A percentile compares a stretch with the other conserved stretches of the same genome.
These are phyloP conservation scores for Mayetiola destructor DNA, from an alignment of 2,888 invertebrate genomes.

Conservation along the genomic window DNA sequence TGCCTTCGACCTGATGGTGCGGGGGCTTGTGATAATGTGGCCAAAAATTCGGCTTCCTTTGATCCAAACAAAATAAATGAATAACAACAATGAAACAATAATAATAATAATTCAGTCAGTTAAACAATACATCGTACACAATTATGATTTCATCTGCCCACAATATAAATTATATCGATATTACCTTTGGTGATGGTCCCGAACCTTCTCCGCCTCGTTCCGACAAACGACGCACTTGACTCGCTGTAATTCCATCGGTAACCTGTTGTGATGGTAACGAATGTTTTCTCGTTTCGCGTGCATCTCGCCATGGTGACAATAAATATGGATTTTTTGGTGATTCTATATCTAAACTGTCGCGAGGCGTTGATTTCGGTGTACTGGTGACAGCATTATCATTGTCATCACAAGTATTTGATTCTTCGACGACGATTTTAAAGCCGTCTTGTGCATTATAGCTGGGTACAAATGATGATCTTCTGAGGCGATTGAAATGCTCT, in stretches of 20 bases:
- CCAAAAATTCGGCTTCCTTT: slow-evolving; percentile 32
- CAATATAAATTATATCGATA: no score
- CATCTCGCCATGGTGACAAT: slow-evolving; percentile 65
- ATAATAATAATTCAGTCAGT: no score
- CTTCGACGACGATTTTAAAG: slow-evolving; percentile 57
- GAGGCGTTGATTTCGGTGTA: slow-evolving; percentile 39
- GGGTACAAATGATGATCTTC: not conserved
- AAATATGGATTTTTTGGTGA: slow-evolving; percentile 69
- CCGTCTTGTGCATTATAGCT: slow-evolving; percentile 2
- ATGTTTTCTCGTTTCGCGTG: slow-evolving; percentile 59
- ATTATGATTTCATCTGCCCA: no score
- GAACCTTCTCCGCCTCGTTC: slow-evolving; percentile 63
- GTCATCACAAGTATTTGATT: slow-evolving; percentile 52
- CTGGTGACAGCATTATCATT: slow-evolving; percentile 34
- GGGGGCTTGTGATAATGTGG: slow-evolving; percentile 62
- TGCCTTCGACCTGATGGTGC: slow-evolving; percentile 64
- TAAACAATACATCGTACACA: no score
- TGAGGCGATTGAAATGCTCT: slow-evolving; percentile 1
- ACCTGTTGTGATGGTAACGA: slow-evolving; percentile 74
- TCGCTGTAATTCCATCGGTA: slow-evolving; percentile 72
- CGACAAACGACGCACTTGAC: slow-evolving; percentile 69
- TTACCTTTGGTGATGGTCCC: slow-evolving; percentile 58
- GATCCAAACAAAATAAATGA: not conserved
- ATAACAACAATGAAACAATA: not conserved
- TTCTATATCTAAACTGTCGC: slow-evolving; percentile 56